These are phyloP conservation scores for Aspidoscelis tigris DNA, from an alignment of 2,113 vertebrate species.

Conservation along the genomic window DNA sequence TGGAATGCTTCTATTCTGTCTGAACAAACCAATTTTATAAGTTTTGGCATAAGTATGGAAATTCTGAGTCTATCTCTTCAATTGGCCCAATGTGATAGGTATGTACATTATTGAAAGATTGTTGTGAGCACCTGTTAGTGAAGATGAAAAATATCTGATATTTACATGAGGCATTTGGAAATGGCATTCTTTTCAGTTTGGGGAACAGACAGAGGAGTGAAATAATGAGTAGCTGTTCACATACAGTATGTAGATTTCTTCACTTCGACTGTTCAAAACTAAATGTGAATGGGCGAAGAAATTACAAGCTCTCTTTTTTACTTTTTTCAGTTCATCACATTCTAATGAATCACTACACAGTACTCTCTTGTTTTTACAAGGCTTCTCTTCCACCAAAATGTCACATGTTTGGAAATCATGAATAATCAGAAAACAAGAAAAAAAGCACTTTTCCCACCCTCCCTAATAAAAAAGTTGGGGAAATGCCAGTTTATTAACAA, in stretches of 20 bases:
- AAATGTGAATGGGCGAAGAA: not conserved
- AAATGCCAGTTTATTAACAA: too few species aligned
- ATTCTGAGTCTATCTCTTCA: not conserved
- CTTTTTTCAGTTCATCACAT: not conserved
- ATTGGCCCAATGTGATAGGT: not conserved
- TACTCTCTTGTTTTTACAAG: not conserved
- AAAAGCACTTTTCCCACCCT: too few species aligned
- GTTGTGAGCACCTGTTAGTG: not conserved
- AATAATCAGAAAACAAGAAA: too few species aligned
- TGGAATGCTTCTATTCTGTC: not conserved
- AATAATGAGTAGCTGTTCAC: not conserved
- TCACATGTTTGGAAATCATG: too few species aligned
- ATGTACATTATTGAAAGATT: not conserved
- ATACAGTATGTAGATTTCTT: not conserved
- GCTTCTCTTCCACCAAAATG: too few species aligned
- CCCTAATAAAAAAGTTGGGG: too few species aligned
- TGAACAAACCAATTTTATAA: not conserved
- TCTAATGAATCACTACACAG: not conserved
- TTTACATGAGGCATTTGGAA: not conserved
- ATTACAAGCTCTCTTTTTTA: not conserved
- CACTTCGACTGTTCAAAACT: not conserved
- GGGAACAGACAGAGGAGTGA: not conserved
- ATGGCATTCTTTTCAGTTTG: not conserved
- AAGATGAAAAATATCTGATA: not conserved
- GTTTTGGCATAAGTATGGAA: not conserved